Evolutionary conservation across 1,140 invertebrate genomes (phyloP).

Genomic region (Aricia agestis): DNA sequence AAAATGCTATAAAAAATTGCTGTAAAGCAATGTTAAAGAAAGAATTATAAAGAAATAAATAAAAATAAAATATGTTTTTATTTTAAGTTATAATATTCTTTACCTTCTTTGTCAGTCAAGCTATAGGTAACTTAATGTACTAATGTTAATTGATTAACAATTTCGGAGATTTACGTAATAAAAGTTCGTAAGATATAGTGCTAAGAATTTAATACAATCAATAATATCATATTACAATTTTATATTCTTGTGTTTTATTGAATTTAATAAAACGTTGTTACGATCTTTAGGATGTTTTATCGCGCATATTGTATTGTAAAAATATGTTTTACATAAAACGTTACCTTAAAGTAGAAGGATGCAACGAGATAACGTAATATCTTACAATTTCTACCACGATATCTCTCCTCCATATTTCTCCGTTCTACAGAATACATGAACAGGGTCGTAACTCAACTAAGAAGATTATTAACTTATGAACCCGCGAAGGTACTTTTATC

Average conservation of each 20-base stretch:
- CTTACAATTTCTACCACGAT: slow-evolving; percentile 7
- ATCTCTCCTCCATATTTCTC: slow-evolving; percentile 6
- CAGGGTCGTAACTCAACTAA: slow-evolving; percentile 14
- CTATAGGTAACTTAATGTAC: too few species aligned
- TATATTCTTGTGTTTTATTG: too few species aligned
- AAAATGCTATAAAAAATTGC: background rate
- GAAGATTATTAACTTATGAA: slow-evolving; percentile 11
- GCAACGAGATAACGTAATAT: slow-evolving; percentile 10
- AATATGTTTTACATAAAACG: background rate
- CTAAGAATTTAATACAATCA: too few species aligned
- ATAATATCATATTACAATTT: too few species aligned
- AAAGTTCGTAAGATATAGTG: too few species aligned
- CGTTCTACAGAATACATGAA: slow-evolving; percentile 12
- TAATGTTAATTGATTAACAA: too few species aligned
- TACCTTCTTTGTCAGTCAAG: too few species aligned
- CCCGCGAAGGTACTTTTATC: slow-evolving; percentile 9
- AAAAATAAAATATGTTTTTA: too few species aligned
- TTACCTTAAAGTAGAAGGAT: background rate
- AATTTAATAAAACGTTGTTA: background rate
- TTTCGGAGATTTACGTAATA: too few species aligned
- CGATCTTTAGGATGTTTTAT: background rate
- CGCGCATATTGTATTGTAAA: background rate
- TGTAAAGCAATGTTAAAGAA: too few species aligned
- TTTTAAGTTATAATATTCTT: too few species aligned
- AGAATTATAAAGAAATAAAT: too few species aligned